phyloP scores from a whole-genome alignment of 2,113 vertebrate genomes.

The Pseudonaja textilis region DNA sequence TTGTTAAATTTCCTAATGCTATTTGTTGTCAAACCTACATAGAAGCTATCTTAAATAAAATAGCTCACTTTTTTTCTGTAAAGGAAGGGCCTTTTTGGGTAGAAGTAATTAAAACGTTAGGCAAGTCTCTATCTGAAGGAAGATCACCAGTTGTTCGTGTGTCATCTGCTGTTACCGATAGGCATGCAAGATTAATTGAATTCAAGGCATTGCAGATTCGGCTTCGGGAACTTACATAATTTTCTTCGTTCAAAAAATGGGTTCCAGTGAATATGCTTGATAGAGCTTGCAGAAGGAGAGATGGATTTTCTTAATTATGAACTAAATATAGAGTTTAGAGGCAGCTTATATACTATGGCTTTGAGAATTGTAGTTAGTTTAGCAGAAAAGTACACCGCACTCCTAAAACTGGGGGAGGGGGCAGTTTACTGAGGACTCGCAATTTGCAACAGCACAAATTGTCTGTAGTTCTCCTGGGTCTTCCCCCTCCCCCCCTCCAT shows the following conservation, averaged over 20 bases:
- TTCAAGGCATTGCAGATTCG: neutral
- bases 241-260: neutral
- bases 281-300: neutral
- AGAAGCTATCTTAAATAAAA: slow-evolving; percentile 22
- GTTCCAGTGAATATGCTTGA: neutral
- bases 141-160: neutral
- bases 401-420: neutral
- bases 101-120: neutral
- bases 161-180: neutral
- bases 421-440: neutral
- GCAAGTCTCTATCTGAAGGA: neutral
- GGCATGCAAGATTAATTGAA: neutral
- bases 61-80: neutral
- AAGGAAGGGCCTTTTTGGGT: neutral
- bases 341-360: neutral
- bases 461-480: neutral
- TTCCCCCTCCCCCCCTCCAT: neutral
- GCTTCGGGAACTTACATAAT: neutral
- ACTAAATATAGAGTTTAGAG: neutral
- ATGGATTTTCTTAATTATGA: neutral
- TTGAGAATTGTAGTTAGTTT: neutral
- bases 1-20: slow-evolving; percentile 53
- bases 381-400: neutral
- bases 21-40: slow-evolving; percentile 43
- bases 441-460: neutral